phyloP scores from a whole-genome alignment of 2,113 vertebrate genomes.

The Syngnathoides biaculeatus region DNA sequence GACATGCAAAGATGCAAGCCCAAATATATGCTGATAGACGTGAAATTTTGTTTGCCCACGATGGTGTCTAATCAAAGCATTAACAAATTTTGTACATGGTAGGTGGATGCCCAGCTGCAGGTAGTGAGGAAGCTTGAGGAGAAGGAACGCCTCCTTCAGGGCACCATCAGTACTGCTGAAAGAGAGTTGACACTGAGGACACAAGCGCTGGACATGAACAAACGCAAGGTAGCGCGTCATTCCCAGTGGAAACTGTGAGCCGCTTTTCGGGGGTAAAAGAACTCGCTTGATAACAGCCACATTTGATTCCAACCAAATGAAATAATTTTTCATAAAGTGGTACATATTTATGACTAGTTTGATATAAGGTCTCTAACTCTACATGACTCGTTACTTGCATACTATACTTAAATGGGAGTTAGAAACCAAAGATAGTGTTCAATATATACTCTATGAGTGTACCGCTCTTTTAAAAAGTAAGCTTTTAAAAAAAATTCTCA shows the following conservation, averaged over 20 bases:
- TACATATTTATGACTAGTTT: no score
- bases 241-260: not conserved
- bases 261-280: not conserved
- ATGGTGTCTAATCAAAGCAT: not conserved
- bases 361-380: no score
- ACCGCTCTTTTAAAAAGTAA: no score
- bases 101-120: constrained; percentile 96
- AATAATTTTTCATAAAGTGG: no score
- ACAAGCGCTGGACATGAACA: constrained; percentile 96
- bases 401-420: no score
- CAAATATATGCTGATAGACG: not conserved
- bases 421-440: no score
- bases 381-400: no score
- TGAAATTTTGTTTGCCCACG: not conserved
- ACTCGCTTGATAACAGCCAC: not conserved
- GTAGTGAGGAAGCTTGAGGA: constrained; percentile 94
- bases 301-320: not conserved
- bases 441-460: no score
- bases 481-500: no score
- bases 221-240: constrained; percentile 80
- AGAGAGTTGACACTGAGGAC: constrained; percentile 87
- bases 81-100: not conserved
- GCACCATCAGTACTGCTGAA: constrained; percentile 91
- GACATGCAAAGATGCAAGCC: not conserved
- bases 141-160: constrained; percentile 95